Conservation (phyloP, 2,113 vertebrate genomes). For the Ptilorrhoa leucosticta region DNA sequence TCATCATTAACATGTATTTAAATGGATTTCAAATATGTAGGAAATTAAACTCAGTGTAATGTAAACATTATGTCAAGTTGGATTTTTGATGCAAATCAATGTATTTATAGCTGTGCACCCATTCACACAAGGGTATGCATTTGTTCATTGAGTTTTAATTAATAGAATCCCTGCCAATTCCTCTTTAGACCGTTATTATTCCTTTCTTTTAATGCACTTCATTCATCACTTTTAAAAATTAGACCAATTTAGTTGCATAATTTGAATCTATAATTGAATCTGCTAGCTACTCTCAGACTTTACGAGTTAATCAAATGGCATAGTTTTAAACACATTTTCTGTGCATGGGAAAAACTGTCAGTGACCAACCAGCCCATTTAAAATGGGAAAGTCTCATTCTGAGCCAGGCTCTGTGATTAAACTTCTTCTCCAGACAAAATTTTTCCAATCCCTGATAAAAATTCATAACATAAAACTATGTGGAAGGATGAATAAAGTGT, state of each 20-base stretch:
- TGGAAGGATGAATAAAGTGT: conserved; percentile 57
- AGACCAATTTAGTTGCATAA: conserved; percentile 72
- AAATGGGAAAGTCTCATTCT: background rate
- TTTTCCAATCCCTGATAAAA: conserved; percentile 35
- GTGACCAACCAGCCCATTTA: conserved; percentile 25
- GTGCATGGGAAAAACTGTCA: background rate
- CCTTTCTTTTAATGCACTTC: conserved; percentile 51
- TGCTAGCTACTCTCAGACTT: conserved; percentile 64
- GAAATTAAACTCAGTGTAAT: background rate
- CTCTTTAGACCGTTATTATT: conserved; percentile 43
- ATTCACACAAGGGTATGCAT: background rate
- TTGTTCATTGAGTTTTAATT: conserved; percentile 32
- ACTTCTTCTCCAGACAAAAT: conserved; percentile 38
- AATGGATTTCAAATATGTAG: background rate
- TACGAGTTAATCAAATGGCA: conserved; percentile 71
- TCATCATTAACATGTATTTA: background rate
- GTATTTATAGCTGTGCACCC: background rate
- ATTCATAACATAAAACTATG: conserved; percentile 34
- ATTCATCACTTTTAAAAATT: conserved; percentile 78
- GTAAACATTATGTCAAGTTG: background rate
- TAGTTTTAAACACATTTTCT: conserved; percentile 57
- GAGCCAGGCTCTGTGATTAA: conserved; percentile 44
- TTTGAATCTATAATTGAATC: conserved; percentile 78
- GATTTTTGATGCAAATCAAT: background rate
- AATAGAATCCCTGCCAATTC: conserved; percentile 38